Evolutionary conservation across 2,797 vertebrate genomes (phyloP).

Genomic region (Gymnopithys bicolor): DNA sequence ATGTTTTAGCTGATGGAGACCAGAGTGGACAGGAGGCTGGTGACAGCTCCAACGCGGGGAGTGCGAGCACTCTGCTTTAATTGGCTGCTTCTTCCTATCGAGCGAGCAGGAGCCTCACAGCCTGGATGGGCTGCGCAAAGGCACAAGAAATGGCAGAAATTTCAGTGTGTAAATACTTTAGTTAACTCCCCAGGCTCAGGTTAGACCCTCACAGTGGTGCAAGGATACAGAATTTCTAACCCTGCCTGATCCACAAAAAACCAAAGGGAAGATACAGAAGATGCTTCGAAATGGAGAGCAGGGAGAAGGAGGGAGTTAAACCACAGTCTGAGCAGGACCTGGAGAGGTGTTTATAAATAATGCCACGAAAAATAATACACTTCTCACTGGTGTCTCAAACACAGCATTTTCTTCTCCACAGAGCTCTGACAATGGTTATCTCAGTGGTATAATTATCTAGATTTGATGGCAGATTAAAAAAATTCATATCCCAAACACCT

Average conservation of each 20-base stretch:
- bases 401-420: constrained; percentile 25
- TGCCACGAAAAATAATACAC: constrained; percentile 24
- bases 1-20: constrained; percentile 47
- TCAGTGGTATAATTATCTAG: neutral
- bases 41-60: neutral
- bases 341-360: constrained; percentile 39
- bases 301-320: neutral
- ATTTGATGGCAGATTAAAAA: constrained; percentile 58
- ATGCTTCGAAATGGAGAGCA: neutral
- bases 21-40: constrained; percentile 56
- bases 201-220: neutral
- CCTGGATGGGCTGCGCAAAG: constrained; percentile 16
- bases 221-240: neutral
- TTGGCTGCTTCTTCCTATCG: neutral
- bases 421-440: constrained; percentile 38
- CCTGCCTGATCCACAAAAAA: neutral
- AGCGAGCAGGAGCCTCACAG: neutral
- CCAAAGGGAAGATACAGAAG: neutral
- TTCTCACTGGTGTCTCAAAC: neutral
- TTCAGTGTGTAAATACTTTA: neutral
- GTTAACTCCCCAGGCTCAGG: neutral
- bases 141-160: constrained; percentile 1
- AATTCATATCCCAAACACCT: constrained; percentile 46
- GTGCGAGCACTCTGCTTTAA: neutral
- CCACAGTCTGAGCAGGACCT: neutral